phyloP scores from a whole-genome alignment of 2,888 invertebrate genomes.

The Netelia fuscicornis region DNA sequence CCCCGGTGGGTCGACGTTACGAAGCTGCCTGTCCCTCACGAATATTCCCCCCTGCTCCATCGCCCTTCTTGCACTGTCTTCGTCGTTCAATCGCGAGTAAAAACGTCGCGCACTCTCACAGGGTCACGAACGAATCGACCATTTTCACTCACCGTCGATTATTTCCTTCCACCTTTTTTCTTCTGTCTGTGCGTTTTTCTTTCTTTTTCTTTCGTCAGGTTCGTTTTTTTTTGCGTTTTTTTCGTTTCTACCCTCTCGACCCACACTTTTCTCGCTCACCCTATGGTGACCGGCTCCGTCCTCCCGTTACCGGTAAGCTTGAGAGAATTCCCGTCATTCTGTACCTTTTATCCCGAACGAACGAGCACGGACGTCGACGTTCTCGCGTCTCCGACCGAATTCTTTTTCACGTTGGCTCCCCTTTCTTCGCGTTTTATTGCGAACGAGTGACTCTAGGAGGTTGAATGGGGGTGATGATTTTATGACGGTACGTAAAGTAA shows the following conservation, averaged over 20 bases:
- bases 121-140: slow-evolving; percentile 51
- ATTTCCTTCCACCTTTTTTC: slow-evolving; percentile 6
- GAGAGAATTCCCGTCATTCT: slow-evolving; percentile 33
- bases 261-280: not conserved
- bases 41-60: slow-evolving; percentile 21
- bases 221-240: slow-evolving; percentile 35
- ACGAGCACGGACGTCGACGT: slow-evolving; percentile 13
- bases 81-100: slow-evolving; percentile 33
- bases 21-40: slow-evolving; percentile 12
- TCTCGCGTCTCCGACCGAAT: not conserved
- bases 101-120: slow-evolving; percentile 51
- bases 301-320: slow-evolving; percentile 31
- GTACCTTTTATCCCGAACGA: slow-evolving; percentile 30
- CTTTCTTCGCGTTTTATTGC: not conserved
- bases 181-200: slow-evolving; percentile 9
- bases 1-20: slow-evolving; percentile 28
- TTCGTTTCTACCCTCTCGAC: not conserved
- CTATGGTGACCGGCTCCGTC: not conserved
- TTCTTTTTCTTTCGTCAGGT: slow-evolving; percentile 10
- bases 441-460: not conserved
- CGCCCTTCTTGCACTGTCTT: slow-evolving; percentile 14
- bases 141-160: slow-evolving; percentile 48
- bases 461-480: not conserved
- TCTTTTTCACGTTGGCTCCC: slow-evolving; percentile 1
- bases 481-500: not conserved